A percentile compares a stretch with the other conserved stretches of the same genome.
phyloP scores from a whole-genome alignment of 2,888 invertebrate genomes.

The Andrena fulva region DNA sequence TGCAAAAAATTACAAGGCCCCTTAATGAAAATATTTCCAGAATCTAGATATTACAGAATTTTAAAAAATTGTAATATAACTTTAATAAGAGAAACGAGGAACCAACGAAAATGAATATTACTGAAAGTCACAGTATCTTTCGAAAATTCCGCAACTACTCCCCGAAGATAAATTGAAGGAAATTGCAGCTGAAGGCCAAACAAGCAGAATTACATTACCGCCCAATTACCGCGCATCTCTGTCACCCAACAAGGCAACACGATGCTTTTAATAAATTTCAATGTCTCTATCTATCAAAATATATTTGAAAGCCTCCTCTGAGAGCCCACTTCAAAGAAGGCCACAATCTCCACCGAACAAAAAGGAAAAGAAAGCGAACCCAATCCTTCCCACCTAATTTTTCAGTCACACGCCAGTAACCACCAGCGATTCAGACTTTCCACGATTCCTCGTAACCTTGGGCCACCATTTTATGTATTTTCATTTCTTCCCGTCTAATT shows the following conservation, averaged over 20 bases:
- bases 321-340: too few species aligned
- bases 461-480: constrained; percentile 15
- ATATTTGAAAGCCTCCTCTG: not conserved
- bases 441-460: constrained; percentile 10
- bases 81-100: not conserved
- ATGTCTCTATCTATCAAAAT: not conserved
- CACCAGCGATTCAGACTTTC: not conserved
- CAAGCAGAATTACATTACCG: not conserved
- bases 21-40: too few species aligned
- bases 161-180: not conserved
- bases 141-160: not conserved
- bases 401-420: not conserved
- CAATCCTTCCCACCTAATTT: not conserved
- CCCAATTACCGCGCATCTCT: not conserved
- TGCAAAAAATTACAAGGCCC: too few species aligned
- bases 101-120: not conserved
- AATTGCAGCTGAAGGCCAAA: not conserved
- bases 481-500: constrained; percentile 34
- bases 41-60: too few species aligned
- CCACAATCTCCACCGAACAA: not conserved
- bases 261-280: constrained; percentile 29
- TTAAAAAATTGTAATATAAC: not conserved
- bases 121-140: not conserved
- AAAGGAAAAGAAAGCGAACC: not conserved
- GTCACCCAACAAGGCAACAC: not conserved